phyloP scores from a whole-genome alignment of 2,888 invertebrate species.

The Cephus nigrinus region DNA sequence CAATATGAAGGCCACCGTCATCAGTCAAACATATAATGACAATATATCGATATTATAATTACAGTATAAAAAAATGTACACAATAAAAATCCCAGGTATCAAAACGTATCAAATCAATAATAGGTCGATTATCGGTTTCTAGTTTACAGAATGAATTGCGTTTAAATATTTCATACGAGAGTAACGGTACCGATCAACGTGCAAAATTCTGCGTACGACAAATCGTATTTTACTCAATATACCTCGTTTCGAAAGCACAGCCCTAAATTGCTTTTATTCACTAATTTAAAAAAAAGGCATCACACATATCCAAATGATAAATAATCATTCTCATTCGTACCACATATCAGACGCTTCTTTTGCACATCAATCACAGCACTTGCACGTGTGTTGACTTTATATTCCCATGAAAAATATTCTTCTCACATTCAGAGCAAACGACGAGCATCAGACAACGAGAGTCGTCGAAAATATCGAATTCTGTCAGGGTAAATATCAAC shows the following conservation, averaged over 20 bases:
- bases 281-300: no score
- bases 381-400: neutral
- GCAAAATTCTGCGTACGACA: no score
- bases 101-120: conserved; percentile 29
- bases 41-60: conserved; percentile 11
- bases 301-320: neutral
- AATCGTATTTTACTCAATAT: no score
- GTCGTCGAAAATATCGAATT: neutral
- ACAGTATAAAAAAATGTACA: conserved; percentile 36
- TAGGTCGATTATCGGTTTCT: conserved; percentile 17
- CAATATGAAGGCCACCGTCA: no score
- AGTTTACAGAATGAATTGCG: no score
- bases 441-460: neutral
- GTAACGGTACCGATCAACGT: no score
- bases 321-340: neutral
- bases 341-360: neutral
- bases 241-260: no score
- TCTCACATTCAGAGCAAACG: neutral
- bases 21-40: no score
- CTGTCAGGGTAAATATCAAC: neutral
- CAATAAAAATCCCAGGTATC: conserved; percentile 33
- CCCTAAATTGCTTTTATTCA: no score
- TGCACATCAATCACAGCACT: neutral
- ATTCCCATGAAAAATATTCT: neutral
- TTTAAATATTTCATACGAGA: no score